Base-by-base conservation (phyloP, 1,140 invertebrate genomes). In the Drepana arcuata region DNA sequence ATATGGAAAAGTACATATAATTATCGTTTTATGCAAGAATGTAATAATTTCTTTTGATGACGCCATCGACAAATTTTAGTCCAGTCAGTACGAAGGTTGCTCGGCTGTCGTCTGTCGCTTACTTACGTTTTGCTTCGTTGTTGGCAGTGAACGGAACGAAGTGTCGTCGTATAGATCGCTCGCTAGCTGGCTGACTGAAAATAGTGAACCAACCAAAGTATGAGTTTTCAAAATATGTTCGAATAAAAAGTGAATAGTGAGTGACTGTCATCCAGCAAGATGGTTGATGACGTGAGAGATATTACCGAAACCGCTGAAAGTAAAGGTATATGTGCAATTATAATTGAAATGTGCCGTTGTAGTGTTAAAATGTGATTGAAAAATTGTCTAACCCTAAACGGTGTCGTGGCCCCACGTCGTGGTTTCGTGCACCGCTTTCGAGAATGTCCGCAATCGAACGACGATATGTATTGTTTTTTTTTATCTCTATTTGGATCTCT, bases 221-320 rank as follows among this genome's bases (percentile, higher is more conserved):
- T 77, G 75, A 78, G 71, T 78, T 75, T 77, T 72, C 73, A 65
- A 81, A 79, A 81, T 75, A 80, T 81, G 77, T 74, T 81, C 71
- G 71, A 81, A 78, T 78, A 81, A 78, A 74, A 78, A 81, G 73
- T 80, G 75, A 59, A 61, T 59, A 77, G 73, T 78, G 71, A 70
- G 67, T 75, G 72, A 78, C 68, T 75, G 71, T 80, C 75, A 78
- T 72, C 73, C 48, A 70, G 75, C 75, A 80, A 80, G 69, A 80
- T 80, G 75, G 75, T 78, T 75, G 73, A 78, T 78, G 75, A 80
- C 75, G 75, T 78, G 75, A 78, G 70, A 74, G 65, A 80, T 72
- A 69, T 75, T 66, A 70, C 63, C 57, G 75, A 80, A 80, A 80
- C 75, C 71, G 75, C 75, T 69, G 75, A 80, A 75, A 74, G 69